Percentiles rank a stretch among this genome's conserved stretches.
phyloP scores from a whole-genome alignment of 2,113 vertebrate species.

The Gallinago paraguaiae region DNA sequence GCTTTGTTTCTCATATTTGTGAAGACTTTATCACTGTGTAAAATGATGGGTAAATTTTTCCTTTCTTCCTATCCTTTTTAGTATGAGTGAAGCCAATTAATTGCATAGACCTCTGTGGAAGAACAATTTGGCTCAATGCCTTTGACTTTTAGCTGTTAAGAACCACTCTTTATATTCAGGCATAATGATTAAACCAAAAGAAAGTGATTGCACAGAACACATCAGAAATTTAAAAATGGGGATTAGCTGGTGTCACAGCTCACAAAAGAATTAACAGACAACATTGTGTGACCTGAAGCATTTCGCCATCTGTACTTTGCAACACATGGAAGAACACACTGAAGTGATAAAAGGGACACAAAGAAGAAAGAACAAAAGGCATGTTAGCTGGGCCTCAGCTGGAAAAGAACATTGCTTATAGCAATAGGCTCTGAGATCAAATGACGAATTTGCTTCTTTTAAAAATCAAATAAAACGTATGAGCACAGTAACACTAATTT shows the following conservation, averaged over 20 bases:
- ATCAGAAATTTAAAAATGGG: not conserved
- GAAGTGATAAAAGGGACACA: not conserved
- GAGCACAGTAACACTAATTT: not conserved
- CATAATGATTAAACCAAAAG: not conserved
- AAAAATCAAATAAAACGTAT: not conserved
- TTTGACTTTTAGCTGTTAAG: not conserved
- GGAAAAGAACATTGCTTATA: not conserved
- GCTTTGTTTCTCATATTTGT: not conserved
- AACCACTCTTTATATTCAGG: not conserved
- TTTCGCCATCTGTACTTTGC: conserved; percentile 6
- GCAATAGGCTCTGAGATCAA: not conserved
- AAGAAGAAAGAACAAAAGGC: not conserved
- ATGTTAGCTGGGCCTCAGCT: not conserved
- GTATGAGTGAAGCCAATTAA: not conserved
- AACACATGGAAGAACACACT: not conserved
- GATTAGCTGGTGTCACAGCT: not conserved
- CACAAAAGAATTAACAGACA: not conserved
- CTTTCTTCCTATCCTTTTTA: not conserved
- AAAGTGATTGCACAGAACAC: not conserved
- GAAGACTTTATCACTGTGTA: not conserved
- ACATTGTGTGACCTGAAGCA: not conserved
- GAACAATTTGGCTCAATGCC: not conserved
- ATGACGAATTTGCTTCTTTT: not conserved
- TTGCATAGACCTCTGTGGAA: not conserved
- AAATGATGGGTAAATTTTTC: not conserved